Percentiles rank a stretch among this genome's conserved stretches.
These are phyloP conservation scores for Chaenocephalus aceratus DNA, from an alignment of 2,113 vertebrate genomes.

Conservation along the genomic window DNA sequence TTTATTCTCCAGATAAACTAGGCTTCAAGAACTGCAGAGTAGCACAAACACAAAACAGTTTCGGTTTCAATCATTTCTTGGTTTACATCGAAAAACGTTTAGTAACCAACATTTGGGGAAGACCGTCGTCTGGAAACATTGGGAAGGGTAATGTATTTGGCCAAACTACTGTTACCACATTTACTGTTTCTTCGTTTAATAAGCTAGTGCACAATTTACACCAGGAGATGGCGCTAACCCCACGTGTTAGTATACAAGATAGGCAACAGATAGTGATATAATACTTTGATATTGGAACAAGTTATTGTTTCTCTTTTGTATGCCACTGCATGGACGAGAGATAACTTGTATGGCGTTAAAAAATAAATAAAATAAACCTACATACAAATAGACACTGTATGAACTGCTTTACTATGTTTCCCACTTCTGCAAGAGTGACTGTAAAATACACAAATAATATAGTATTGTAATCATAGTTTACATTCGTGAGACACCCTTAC, in stretches of 20 bases:
- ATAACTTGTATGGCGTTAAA: too few species aligned
- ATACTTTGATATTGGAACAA: background rate
- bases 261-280: too few species aligned
- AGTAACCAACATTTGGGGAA: background rate
- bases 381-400: too few species aligned
- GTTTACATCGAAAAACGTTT: background rate
- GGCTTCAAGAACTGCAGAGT: too few species aligned
- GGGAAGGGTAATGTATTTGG: too few species aligned
- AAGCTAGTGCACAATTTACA: background rate
- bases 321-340: too few species aligned
- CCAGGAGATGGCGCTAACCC: slow-evolving; percentile 66
- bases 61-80: background rate
- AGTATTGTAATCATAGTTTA: background rate
- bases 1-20: too few species aligned
- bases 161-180: background rate
- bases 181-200: background rate
- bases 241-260: background rate
- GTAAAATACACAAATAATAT: background rate
- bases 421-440: background rate
- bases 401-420: background rate
- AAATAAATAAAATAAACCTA: too few species aligned
- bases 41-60: background rate
- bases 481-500: background rate
- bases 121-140: background rate
- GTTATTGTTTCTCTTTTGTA: background rate